These are phyloP conservation scores for Arrhopalites spinosus DNA, from an alignment of 2,888 invertebrate species.

Conservation along the genomic window DNA sequence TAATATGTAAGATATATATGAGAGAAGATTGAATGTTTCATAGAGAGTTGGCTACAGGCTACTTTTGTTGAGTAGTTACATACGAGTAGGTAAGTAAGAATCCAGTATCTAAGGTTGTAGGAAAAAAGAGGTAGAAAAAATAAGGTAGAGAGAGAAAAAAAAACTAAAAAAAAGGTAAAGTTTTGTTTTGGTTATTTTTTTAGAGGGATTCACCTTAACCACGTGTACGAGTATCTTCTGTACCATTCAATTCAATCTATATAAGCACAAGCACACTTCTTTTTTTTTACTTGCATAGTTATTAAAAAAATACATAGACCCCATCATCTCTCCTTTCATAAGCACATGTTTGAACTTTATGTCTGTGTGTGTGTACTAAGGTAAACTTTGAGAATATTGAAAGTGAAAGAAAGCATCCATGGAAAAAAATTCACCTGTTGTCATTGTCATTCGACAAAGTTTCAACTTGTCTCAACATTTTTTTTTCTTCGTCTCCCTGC, in stretches of 20 bases:
- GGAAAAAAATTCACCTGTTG: conserved; percentile 35
- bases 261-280: too few relatives aligned
- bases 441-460: background rate
- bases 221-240: background rate
- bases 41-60: too few relatives aligned
- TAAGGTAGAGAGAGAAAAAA: background rate
- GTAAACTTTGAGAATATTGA: conserved; percentile 19
- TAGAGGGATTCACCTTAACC: background rate
- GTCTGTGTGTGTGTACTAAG: background rate
- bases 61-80: too few relatives aligned
- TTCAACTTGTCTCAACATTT: background rate
- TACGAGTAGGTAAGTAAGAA: background rate
- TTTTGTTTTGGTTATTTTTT: conserved; percentile 21
- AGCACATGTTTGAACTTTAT: background rate
- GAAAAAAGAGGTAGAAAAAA: background rate
- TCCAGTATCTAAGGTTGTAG: background rate
- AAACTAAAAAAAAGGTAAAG: conserved; percentile 8
- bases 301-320: background rate
- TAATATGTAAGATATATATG: too few relatives aligned
- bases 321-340: background rate
- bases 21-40: too few relatives aligned
- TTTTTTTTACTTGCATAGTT: background rate
- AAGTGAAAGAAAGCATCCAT: conserved; percentile 30
- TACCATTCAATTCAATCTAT: background rate
- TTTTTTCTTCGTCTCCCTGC: background rate